phyloP scores from a whole-genome alignment of 2,797 vertebrate genomes.

The Eulemur mongoz region DNA sequence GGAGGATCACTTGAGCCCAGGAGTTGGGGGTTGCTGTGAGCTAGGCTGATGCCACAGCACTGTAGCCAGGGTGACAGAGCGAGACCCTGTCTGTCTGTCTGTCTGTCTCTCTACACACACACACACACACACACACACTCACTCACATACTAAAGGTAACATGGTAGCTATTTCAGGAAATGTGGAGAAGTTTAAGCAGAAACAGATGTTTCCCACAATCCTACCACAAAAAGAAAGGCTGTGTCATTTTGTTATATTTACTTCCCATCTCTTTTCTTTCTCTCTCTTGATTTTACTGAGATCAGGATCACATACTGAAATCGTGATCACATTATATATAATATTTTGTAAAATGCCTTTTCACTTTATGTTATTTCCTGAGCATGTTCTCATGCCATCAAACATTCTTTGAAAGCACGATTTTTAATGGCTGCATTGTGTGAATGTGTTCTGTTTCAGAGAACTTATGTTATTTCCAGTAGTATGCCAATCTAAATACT shows the following conservation, averaged over 20 bases:
- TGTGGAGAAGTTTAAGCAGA: not conserved
- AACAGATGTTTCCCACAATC: not conserved
- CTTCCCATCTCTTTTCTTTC: not conserved
- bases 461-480: not conserved
- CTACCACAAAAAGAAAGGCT: not conserved
- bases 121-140: too few relatives aligned
- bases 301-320: not conserved
- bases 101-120: too few relatives aligned
- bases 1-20: not conserved
- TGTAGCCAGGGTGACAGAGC: not conserved
- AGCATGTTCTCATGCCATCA: not conserved
- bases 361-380: not conserved
- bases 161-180: conserved; percentile 34
- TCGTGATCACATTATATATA: not conserved
- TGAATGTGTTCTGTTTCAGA: not conserved
- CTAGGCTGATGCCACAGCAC: not conserved
- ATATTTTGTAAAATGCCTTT: conserved; percentile 13
- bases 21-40: not conserved
- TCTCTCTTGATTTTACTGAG: not conserved
- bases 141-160: not conserved
- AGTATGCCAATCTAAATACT: not conserved
- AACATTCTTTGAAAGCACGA: not conserved
- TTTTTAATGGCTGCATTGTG: not conserved
- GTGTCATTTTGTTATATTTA: not conserved
- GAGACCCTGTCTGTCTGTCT: not conserved